Conservation (phyloP, 2,888 invertebrate genomes). For the Smittia sp. region DNA sequence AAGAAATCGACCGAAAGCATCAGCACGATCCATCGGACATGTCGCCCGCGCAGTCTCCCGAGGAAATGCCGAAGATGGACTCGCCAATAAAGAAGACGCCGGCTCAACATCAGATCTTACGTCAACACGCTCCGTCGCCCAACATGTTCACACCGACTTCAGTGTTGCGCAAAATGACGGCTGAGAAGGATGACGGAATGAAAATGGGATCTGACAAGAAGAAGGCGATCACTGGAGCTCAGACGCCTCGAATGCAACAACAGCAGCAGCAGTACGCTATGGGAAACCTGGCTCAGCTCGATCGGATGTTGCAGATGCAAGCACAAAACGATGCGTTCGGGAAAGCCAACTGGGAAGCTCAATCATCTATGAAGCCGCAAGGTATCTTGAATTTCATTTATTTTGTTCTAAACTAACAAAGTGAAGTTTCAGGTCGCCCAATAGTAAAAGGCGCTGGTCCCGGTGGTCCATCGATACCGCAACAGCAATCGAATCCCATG, state of each 20-base stretch:
- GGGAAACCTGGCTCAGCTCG: constrained; percentile 42
- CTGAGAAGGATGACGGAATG: constrained; percentile 66
- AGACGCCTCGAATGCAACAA: constrained; percentile 34
- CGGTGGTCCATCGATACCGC: constrained; percentile 46
- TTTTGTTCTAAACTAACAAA: background rate
- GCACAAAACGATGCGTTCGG: constrained; percentile 21
- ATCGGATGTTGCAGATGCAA: constrained; percentile 13
- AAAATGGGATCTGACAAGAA: constrained; percentile 25
- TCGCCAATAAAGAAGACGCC: constrained; percentile 28
- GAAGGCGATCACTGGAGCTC: constrained; percentile 8
- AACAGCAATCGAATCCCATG: constrained; percentile 42
- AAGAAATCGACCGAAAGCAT: constrained; percentile 40
- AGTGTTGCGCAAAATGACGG: constrained; percentile 91
- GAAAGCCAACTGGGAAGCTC: background rate
- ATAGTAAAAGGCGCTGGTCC: constrained; percentile 54
- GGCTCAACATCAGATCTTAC: constrained; percentile 43
- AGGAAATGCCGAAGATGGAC: background rate
- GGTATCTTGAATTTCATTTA: background rate
- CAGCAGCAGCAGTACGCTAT: constrained; percentile 42
- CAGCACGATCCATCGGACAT: constrained; percentile 39
- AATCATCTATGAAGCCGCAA: constrained; percentile 2
- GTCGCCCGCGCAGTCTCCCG: constrained; percentile 30
- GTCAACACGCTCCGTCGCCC: constrained; percentile 62
- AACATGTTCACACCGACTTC: constrained; percentile 91
- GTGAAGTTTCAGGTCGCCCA: constrained; percentile 55